Conservation (phyloP, 2,113 vertebrate species). For the Atrichornis clamosus region DNA sequence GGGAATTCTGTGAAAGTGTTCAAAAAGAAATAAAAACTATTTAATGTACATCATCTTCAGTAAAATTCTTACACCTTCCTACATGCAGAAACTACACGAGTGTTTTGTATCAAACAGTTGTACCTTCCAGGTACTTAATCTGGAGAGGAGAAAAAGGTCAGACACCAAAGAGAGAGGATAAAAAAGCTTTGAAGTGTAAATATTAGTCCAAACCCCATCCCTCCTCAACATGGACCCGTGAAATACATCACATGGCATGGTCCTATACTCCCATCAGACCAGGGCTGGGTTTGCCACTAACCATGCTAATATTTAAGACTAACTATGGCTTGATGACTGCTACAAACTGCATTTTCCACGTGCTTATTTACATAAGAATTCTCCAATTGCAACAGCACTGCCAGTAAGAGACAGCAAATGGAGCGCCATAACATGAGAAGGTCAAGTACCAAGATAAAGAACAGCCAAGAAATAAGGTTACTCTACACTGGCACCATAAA, state of each 20-base stretch:
- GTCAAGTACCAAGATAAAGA: not conserved
- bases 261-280: not conserved
- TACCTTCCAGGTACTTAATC: not conserved
- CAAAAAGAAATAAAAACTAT: not conserved
- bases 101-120: not conserved
- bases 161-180: not conserved
- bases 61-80: not conserved
- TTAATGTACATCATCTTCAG: not conserved
- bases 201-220: not conserved
- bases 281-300: not conserved
- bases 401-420: not conserved
- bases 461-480: not conserved
- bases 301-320: not conserved
- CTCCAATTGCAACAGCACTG: not conserved
- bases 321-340: not conserved
- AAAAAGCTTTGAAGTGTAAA: not conserved
- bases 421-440: not conserved
- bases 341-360: not conserved
- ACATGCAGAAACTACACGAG: not conserved
- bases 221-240: not conserved
- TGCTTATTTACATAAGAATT: not conserved
- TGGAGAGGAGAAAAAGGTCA: not conserved
- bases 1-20: slow-evolving; percentile 81
- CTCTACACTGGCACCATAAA: not conserved
- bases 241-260: not conserved